Evolutionary conservation across 2,888 invertebrate genomes (phyloP).

Genomic region (Harpagoxenus sublaevis): DNA sequence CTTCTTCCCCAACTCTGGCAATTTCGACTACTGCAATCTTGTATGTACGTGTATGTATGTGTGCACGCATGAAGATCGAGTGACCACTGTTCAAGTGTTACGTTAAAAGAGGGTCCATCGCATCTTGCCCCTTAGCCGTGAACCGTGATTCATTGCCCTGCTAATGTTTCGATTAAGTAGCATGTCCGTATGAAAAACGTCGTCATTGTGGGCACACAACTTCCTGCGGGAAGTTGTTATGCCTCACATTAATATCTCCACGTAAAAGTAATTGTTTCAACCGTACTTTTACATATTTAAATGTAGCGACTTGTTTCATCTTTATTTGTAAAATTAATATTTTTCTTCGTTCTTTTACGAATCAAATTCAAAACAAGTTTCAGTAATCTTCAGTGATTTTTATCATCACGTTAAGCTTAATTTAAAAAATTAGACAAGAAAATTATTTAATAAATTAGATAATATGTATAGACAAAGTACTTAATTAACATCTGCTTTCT

Average conservation of each 20-base stretch:
- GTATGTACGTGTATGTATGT: not conserved
- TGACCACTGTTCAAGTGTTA: conserved; percentile 37
- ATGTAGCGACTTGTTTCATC: not conserved
- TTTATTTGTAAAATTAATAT: not conserved
- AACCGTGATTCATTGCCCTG: conserved; percentile 80
- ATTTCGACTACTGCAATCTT: conserved; percentile 12
- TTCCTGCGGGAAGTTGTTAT: not conserved
- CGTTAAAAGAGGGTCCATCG: conserved; percentile 46
- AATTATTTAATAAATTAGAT: not conserved
- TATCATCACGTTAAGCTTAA: not conserved
- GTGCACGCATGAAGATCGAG: conserved; percentile 18
- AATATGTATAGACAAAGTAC: not conserved
- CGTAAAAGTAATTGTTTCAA: not conserved
- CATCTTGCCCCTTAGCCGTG: conserved; percentile 27
- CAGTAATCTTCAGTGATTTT: not conserved
- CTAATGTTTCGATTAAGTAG: conserved; percentile 78
- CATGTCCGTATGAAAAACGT: conserved; percentile 72
- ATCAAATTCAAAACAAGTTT: not conserved
- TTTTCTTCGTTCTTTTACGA: not conserved
- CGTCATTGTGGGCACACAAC: conserved; percentile 4
- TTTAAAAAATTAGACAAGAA: not conserved
- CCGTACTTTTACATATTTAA: not conserved
- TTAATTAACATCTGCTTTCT: not conserved
- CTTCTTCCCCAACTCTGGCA: not conserved
- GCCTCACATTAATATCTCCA: conserved; percentile 9